These are phyloP conservation scores for Spisula subtruncata DNA, from an alignment of 2,888 invertebrate species.

Conservation along the genomic window DNA sequence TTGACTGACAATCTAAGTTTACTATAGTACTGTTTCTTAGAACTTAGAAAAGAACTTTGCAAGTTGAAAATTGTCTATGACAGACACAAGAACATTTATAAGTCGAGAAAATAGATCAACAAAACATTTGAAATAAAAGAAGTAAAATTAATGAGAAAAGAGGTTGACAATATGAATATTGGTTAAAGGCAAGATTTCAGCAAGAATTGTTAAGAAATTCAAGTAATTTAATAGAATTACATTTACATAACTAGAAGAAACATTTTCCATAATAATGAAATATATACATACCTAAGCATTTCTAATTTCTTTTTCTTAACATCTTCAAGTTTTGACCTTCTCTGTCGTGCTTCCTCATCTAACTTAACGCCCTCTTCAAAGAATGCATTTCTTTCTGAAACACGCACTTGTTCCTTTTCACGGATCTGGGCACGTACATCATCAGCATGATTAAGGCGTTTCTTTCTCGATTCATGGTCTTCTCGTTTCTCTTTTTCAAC, in stretches of 20 bases:
- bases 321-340: conserved; percentile 86
- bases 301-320: conserved; percentile 87
- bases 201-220: not conserved
- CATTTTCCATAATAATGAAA: not conserved
- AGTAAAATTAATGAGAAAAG: not conserved
- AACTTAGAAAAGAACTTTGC: no score
- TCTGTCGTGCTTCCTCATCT: conserved; percentile 86
- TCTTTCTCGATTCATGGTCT: conserved; percentile 79
- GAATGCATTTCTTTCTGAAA: conserved; percentile 87
- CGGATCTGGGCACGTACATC: conserved; percentile 87
- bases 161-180: not conserved
- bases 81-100: not conserved
- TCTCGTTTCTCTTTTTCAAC: conserved; percentile 87
- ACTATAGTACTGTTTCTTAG: no score
- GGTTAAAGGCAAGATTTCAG: not conserved
- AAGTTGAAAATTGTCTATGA: not conserved
- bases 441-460: conserved; percentile 82
- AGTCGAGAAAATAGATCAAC: not conserved
- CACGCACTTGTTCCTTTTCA: conserved; percentile 86
- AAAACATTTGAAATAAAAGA: not conserved
- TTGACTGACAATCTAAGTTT: no score
- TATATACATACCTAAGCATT: conserved; percentile 86
- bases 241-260: not conserved
- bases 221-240: not conserved
- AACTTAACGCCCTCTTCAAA: conserved; percentile 87